Evolutionary conservation across 2,113 vertebrate genomes (phyloP), one percentile per base, ranked within the genome.

Genomic region (Pongo abelii): DNA sequence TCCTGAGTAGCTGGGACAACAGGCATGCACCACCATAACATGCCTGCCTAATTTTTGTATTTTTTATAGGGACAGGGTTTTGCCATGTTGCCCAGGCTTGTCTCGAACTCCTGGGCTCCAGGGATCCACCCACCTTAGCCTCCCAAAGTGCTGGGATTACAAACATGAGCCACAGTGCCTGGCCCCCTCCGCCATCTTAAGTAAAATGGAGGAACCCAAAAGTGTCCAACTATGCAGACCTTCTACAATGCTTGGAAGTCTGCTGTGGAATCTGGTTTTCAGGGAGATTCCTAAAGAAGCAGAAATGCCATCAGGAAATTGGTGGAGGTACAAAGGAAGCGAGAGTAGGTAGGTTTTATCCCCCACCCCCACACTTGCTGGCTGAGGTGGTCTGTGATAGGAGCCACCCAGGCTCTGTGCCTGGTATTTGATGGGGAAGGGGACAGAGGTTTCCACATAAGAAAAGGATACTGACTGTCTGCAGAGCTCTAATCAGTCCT

Each of bases 271-370:
- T 43, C 35, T 35, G 32, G 7, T 75, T 48, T 92, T 77, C 27
- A 20, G 35, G 52, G 3, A 83, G 52, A 35, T 67, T 57, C 32
- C 80, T 35, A 59, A 59, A 87, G 35, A 30, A 61, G 35, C 59
- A 84, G 80, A 86, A 70, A 55, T 25, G 13, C 32, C 18, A 22
- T 1, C 27, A 22, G 77, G 64, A 94, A 61, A 46, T 0, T 27
- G 50, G 57, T 25, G 3, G 48, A 8, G 67, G 40, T 3, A 12
- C 6, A 16, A 52, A 61, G 64, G 25, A 32, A 3, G 6, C 8
- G 1, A 2, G 35, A 9, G 13, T 1, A 20, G 74, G 11, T 40
- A 8, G 27, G 11, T 17, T 32, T 78, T 10, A 5, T 5, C 10
- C 5, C 38, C 1, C 38, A 38, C 32, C 46, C 46, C 2, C 8